A percentile compares a stretch with the other conserved stretches of the same genome.
Evolutionary conservation across 2,113 vertebrate genomes (phyloP).

Genomic region (Illadopsis cleaveri): DNA sequence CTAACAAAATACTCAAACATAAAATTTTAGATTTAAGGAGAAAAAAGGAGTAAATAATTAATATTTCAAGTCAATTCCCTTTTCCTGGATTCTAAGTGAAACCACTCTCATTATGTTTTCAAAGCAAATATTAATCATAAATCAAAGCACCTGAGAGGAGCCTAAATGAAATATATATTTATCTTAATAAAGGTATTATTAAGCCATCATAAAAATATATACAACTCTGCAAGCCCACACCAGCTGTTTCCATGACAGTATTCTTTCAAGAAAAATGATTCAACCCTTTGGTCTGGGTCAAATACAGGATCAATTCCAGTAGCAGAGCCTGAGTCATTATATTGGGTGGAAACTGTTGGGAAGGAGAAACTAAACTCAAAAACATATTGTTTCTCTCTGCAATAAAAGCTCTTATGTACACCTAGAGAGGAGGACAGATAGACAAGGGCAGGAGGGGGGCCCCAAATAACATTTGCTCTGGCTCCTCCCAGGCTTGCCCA

Average conservation of each 20-base stretch:
- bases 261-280: background rate
- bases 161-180: background rate
- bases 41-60: background rate
- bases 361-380: background rate
- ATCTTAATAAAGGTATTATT: background rate
- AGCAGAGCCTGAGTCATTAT: background rate
- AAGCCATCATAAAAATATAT: background rate
- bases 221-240: background rate
- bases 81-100: background rate
- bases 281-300: background rate
- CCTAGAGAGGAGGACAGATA: accelerated
- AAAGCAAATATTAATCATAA: background rate
- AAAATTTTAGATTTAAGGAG: background rate
- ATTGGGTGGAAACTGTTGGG: background rate
- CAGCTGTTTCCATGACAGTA: background rate
- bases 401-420: background rate
- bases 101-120: background rate
- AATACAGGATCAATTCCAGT: background rate
- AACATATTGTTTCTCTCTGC: background rate
- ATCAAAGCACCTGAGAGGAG: background rate
- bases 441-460: accelerated
- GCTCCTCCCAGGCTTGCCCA: background rate
- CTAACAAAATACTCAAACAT: background rate
- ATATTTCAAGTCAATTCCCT: background rate
- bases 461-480: background rate